Base-by-base conservation (phyloP, 35 echinoderm and acorn worm species). In the Eucidaris tribuloides region DNA sequence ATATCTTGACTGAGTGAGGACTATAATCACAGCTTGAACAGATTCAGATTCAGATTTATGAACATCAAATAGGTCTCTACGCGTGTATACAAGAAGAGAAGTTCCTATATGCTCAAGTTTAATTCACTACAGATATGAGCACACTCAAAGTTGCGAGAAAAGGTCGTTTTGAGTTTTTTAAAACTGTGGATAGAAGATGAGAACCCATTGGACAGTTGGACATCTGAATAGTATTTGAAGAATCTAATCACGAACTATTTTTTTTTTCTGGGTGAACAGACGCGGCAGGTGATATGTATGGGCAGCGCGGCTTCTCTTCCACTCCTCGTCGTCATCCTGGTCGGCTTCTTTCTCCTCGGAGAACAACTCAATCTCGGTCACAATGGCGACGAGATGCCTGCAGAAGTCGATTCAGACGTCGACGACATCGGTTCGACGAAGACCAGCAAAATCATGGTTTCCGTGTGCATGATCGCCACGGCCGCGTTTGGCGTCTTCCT, bases 261-360 rank as follows among this genome's bases (percentile, higher is more conserved):
- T 11, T 52, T n/a, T 64, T 28, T 64, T 28, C 6, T 30, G 18
- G 18, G 30, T n/a, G 13, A 35, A 18, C 68, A 74, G 68, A 74
- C 68, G 24, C 68, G 68, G 14, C 68, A 74, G 68, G 68, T 74
- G 4, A 74, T 74, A 40, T 74, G 68, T 44, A 74, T 74, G 68
- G 68, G 68, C 20, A 74, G 68, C 30, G 68, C 68, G 9, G 68
- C 68, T 19, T 74, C 68, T 38, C 68, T 74, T 7, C 68, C 68
- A 42, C 68, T 74, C 37, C 68, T 74, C 37, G 41, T 74, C 14
- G 68, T 74, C 68, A 74, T 74, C 68, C 38, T 74, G 18, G 68
- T 74, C 18, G 68, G 68, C 44, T 74, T 74, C 68, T 74, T 74
- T 36, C 40, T 74, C 13, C 68, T 74, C 2, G 68, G 68, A 7